phyloP scores from a whole-genome alignment of 2,888 invertebrate genomes.

The Aproaerema taeniolella region DNA sequence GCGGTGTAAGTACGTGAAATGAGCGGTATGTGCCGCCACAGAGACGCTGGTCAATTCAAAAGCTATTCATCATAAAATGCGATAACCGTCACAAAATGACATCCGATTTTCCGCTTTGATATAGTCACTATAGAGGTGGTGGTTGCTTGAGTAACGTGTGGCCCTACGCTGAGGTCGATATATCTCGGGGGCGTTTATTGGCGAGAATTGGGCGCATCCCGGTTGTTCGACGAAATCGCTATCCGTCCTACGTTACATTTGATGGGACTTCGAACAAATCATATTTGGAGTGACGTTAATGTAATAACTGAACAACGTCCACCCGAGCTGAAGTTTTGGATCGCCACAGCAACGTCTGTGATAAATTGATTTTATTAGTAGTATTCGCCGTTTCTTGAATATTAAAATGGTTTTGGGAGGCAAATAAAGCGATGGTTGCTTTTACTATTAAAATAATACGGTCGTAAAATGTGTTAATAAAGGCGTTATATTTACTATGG shows the following conservation, averaged over 20 bases:
- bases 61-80: conserved; percentile 40
- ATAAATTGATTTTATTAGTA: conserved; percentile 7
- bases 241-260: conserved; percentile 61
- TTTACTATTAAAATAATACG: conserved; percentile 15
- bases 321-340: conserved; percentile 23
- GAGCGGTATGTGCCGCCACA: conserved; percentile 42
- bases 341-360: conserved; percentile 7
- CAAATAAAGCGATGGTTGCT: conserved; percentile 9
- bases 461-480: conserved; percentile 21
- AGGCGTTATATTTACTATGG: conserved; percentile 13
- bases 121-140: conserved; percentile 43
- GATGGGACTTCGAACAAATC: conserved; percentile 56
- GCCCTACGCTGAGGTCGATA: conserved; percentile 51
- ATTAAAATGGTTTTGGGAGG: conserved; percentile 9
- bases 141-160: conserved; percentile 40
- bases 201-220: conserved; percentile 76
- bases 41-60: conserved; percentile 56
- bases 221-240: conserved; percentile 70
- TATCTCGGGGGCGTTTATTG: conserved; percentile 69
- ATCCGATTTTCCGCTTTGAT: conserved; percentile 51
- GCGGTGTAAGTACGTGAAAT: conserved; percentile 42
- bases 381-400: conserved; percentile 2
- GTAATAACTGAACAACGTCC: conserved; percentile 49
- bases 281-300: conserved; percentile 47
- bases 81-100: conserved; percentile 37